Conservation (phyloP, 2,797 vertebrate species). For the Clarias fuscus region DNA sequence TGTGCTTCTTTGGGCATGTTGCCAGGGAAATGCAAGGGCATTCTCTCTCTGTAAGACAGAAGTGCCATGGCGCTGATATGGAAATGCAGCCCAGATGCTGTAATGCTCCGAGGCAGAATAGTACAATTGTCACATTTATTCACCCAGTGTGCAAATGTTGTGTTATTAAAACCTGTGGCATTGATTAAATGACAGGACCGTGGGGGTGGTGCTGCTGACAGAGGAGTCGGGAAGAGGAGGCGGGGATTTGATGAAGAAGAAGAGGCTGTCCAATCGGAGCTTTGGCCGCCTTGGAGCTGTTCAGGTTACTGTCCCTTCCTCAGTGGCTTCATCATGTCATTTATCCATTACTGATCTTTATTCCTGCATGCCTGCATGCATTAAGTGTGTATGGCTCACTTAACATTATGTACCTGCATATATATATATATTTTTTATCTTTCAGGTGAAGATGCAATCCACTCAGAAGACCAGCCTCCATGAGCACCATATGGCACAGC, state of each 20-base stretch:
- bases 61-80: constrained; percentile 61
- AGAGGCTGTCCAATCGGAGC: constrained; percentile 78
- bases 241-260: constrained; percentile 82
- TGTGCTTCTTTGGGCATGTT: constrained; percentile 65
- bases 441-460: constrained; percentile 81
- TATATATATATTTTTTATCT: neutral
- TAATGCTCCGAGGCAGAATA: constrained; percentile 43
- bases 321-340: neutral
- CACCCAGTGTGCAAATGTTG: neutral
- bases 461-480: constrained; percentile 73
- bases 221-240: constrained; percentile 73
- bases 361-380: neutral
- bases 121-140: neutral
- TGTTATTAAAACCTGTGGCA: constrained; percentile 59
- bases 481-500: constrained; percentile 73
- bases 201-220: constrained; percentile 82
- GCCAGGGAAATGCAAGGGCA: constrained; percentile 71
- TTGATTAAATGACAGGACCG: constrained; percentile 78
- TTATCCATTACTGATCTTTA: neutral
- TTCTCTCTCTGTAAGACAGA: constrained; percentile 58
- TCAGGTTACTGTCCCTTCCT: constrained; percentile 72
- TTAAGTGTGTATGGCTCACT: neutral
- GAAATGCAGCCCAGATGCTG: constrained; percentile 63
- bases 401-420: neutral
- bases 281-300: constrained; percentile 77